These are phyloP conservation scores for Glaucidium brasilianum DNA, from an alignment of 2,113 vertebrate genomes.

Conservation along the genomic window DNA sequence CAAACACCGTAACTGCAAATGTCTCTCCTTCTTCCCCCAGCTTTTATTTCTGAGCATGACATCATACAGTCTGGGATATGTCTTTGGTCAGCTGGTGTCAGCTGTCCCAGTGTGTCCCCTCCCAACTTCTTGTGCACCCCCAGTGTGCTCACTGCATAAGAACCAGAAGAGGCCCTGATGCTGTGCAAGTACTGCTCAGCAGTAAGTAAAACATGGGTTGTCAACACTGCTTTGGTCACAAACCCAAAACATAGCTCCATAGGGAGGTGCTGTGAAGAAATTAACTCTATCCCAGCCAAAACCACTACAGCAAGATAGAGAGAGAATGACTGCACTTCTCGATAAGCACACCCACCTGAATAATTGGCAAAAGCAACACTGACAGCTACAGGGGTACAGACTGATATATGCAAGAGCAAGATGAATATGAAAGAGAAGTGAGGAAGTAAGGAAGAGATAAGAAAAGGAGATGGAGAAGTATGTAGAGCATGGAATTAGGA, in stretches of 20 bases:
- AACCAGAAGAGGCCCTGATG: not conserved
- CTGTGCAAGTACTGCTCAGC: not conserved
- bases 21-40: not conserved
- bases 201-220: not conserved
- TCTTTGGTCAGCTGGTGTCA: not conserved
- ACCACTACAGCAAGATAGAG: not conserved
- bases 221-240: not conserved
- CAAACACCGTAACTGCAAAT: not conserved
- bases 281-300: not conserved
- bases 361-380: not conserved
- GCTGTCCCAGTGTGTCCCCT: not conserved
- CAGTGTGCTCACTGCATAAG: accelerated
- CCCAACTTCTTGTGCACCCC: not conserved
- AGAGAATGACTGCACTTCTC: not conserved
- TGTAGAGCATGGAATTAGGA: not conserved
- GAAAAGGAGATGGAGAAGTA: not conserved
- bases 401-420: not conserved
- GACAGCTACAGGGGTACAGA: not conserved
- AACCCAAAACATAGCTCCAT: not conserved
- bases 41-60: not conserved
- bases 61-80: not conserved
- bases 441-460: not conserved
- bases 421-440: not conserved
- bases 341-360: not conserved
- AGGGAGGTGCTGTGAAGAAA: not conserved